Conservation (phyloP, 2,113 vertebrate species). For the Tetrao urogallus region DNA sequence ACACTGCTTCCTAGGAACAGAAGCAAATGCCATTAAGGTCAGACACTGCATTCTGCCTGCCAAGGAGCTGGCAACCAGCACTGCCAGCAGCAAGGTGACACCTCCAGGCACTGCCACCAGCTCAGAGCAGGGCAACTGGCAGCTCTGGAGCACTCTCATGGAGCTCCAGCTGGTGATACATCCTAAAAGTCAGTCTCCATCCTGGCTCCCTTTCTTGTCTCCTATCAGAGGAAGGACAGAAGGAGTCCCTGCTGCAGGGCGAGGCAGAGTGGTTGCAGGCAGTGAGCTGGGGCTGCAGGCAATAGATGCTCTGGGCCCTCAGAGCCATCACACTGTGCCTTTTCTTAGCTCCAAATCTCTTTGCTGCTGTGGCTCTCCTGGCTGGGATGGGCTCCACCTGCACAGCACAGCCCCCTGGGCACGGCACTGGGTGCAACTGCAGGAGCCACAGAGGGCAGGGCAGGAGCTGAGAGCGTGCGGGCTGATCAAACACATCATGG, state of each 20-base stretch:
- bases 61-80: neutral
- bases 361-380: too few species aligned
- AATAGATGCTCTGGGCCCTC: neutral
- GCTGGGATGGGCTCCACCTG: neutral
- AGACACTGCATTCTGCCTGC: neutral
- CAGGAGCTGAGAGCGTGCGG: neutral
- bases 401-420: rapidly evolving
- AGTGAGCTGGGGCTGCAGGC: neutral
- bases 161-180: neutral
- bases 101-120: neutral
- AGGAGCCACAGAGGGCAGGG: neutral
- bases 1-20: neutral
- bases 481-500: neutral
- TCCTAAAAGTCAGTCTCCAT: neutral
- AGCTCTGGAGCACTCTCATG: rapidly evolving
- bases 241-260: neutral
- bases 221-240: neutral
- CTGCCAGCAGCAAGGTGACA: neutral
- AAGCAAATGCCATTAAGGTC: neutral
- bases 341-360: neutral
- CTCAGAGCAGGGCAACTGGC: neutral
- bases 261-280: neutral
- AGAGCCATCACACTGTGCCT: neutral
- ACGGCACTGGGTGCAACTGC: rapidly evolving
- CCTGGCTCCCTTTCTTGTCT: neutral